Evolutionary conservation across 2,113 vertebrate species (phyloP).

Genomic region (Ailurus styani): DNA sequence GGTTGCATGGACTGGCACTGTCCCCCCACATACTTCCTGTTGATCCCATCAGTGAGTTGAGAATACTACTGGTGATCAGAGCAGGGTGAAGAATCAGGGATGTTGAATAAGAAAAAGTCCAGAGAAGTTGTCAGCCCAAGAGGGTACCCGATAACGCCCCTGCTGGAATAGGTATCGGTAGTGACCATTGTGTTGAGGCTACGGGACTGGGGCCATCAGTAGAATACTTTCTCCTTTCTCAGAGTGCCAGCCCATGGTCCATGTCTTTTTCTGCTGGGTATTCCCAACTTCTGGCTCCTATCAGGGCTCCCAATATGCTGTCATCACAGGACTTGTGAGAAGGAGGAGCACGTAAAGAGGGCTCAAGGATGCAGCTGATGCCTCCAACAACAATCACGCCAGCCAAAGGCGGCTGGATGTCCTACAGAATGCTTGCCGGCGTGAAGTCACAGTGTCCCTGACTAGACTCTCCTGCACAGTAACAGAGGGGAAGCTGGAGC

Average conservation of each 20-base stretch:
- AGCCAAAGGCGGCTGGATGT: no score
- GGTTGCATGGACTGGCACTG: background rate
- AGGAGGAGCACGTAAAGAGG: accelerated
- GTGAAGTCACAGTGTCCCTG: background rate
- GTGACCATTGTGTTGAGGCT: background rate
- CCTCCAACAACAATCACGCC: background rate
- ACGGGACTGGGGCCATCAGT: accelerated
- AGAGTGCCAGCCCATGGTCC: background rate
- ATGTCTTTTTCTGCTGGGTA: background rate
- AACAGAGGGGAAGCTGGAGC: background rate
- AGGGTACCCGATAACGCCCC: background rate
- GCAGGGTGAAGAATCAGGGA: background rate
- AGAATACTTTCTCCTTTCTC: background rate
- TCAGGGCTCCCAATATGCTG: background rate
- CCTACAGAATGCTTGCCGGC: accelerated
- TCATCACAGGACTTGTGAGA: background rate
- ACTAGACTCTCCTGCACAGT: background rate
- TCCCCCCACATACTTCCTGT: background rate
- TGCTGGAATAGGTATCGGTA: background rate
- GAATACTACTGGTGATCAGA: background rate
- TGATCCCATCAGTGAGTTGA: background rate
- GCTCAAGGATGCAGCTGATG: no score
- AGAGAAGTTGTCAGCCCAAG: background rate
- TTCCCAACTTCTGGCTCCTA: background rate
- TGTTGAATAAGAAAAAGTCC: background rate